Conservation (phyloP, 2,113 vertebrate genomes). For the Xenotilapia caudafasciata region DNA sequence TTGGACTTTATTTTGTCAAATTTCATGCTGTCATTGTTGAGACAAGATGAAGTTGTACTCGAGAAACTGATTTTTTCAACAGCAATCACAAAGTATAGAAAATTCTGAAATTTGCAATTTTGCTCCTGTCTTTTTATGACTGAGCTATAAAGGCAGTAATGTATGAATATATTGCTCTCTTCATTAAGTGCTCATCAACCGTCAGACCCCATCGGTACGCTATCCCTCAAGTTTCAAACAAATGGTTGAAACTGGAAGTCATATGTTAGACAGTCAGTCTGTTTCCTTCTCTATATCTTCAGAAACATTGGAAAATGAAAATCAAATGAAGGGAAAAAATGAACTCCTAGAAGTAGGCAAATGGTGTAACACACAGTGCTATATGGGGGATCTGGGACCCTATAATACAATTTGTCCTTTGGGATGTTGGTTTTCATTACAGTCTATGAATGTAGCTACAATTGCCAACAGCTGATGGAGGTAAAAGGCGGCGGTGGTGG, state of each 20-base stretch:
- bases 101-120: background rate
- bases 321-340: background rate
- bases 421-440: slow-evolving; percentile 29
- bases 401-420: background rate
- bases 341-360: background rate
- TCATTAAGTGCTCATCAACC: background rate
- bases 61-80: background rate
- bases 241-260: slow-evolving; percentile 1
- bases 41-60: background rate
- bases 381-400: background rate
- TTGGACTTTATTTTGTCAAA: background rate
- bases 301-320: background rate
- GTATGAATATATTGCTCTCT: background rate
- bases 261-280: background rate
- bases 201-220: background rate
- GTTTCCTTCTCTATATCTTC: background rate
- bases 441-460: slow-evolving; percentile 54
- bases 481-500: slow-evolving; percentile 11
- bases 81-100: background rate
- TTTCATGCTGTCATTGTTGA: background rate
- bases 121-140: background rate
- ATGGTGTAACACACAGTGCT: background rate
- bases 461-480: slow-evolving; percentile 56
- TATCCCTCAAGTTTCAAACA: background rate
- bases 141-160: background rate